phyloP scores from a whole-genome alignment of 2,797 vertebrate species.

The Propithecus perrieri region DNA sequence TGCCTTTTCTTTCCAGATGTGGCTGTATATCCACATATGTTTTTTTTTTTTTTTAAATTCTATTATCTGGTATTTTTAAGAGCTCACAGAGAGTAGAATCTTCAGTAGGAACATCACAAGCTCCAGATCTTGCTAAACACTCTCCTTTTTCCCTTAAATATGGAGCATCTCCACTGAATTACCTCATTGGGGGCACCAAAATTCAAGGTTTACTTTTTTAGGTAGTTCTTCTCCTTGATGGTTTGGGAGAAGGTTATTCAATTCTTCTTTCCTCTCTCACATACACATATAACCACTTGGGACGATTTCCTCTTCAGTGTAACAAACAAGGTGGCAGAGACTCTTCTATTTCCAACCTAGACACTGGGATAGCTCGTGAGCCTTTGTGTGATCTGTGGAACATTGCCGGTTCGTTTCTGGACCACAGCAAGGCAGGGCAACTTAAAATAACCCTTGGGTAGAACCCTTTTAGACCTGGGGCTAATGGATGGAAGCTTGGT shows the following conservation, averaged over 20 bases:
- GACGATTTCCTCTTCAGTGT: neutral
- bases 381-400: neutral
- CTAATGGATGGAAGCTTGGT: neutral
- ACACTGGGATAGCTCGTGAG: neutral
- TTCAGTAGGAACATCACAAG: neutral
- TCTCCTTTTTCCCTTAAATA: neutral
- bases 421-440: neutral
- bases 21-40: constrained; percentile 41
- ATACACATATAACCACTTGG: neutral
- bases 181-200: neutral
- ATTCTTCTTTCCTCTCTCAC: neutral
- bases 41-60: neutral
- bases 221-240: neutral
- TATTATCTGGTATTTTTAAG: constrained; percentile 57
- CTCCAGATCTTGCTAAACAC: neutral
- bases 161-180: neutral
- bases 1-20: constrained; percentile 74
- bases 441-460: neutral
- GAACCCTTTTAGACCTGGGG: neutral
- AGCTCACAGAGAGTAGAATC: neutral
- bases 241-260: neutral
- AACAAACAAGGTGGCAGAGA: neutral
- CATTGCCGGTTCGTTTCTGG: neutral
- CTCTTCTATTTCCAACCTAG: neutral
- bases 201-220: neutral